phyloP scores from a whole-genome alignment of 1,140 invertebrate genomes.

The Ostrea denselamellosa region DNA sequence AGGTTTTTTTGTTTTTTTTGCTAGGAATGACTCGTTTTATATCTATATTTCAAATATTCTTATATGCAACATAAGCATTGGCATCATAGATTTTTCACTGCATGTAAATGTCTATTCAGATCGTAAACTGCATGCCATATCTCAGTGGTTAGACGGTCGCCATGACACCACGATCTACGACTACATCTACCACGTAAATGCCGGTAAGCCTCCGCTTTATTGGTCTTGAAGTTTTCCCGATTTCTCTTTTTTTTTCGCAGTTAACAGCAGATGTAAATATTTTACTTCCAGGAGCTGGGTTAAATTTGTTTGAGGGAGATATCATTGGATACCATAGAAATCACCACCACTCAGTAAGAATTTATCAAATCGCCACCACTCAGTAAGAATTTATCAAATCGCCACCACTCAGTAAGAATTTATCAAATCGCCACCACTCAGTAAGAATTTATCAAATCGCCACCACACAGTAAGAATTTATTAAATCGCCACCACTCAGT shows the following conservation, averaged over 20 bases:
- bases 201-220: conserved; percentile 49
- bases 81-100: too few species aligned
- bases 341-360: neutral
- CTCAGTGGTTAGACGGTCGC: conserved; percentile 52
- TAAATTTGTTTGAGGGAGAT: conserved; percentile 64
- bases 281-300: conserved; percentile 55
- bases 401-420: too few species aligned
- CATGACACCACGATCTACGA: conserved; percentile 58
- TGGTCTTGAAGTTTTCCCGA: neutral
- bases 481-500: too few species aligned
- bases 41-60: too few species aligned
- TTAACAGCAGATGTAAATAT: neutral
- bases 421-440: too few species aligned
- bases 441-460: too few species aligned
- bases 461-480: too few species aligned
- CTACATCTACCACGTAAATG: conserved; percentile 61
- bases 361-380: neutral
- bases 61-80: too few species aligned
- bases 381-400: too few species aligned
- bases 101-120: neutral
- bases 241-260: neutral
- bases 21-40: too few species aligned
- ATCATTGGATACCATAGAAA: conserved; percentile 55
- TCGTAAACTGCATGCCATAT: conserved; percentile 57
- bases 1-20: too few species aligned